Percentiles rank a stretch among this genome's conserved stretches.
Conservation (phyloP, 1,140 invertebrate genomes). For the Nilaparvata lugens region DNA sequence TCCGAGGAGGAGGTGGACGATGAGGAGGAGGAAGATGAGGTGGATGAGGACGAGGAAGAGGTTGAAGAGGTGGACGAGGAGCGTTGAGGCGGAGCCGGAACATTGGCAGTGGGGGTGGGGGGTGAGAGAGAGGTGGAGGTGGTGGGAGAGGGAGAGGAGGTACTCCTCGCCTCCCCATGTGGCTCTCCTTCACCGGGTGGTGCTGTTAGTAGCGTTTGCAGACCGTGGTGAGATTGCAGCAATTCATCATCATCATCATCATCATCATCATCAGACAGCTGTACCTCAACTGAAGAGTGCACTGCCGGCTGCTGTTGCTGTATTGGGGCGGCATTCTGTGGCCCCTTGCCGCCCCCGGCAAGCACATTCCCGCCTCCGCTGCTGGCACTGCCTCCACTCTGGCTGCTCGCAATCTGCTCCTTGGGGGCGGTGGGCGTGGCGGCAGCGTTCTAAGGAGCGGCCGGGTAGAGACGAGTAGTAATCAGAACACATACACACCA, state of each 20-base stretch:
- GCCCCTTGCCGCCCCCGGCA: background rate
- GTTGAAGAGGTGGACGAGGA: conserved; percentile 27
- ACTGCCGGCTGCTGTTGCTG: conserved; percentile 26
- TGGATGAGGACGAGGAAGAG: conserved; percentile 19
- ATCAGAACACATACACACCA: too few species aligned
- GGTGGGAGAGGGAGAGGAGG: conserved; percentile 27
- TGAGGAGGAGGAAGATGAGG: conserved; percentile 24
- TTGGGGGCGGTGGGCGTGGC: background rate
- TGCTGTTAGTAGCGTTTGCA: conserved; percentile 23
- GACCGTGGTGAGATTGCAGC: background rate
- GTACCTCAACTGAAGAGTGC: conserved; percentile 1
- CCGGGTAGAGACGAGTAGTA: too few species aligned
- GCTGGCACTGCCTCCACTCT: too few species aligned
- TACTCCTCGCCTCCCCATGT: conserved; percentile 24
- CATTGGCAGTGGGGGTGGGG: conserved; percentile 19
- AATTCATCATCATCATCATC: background rate
- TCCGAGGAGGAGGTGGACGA: conserved; percentile 28
- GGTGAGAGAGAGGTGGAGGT: conserved; percentile 23
- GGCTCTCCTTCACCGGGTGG: conserved; percentile 12
- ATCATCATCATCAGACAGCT: background rate
- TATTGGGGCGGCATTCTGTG: conserved; percentile 18
- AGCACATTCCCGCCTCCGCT: background rate
- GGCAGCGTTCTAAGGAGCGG: too few species aligned
- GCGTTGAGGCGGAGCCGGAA: too few species aligned
- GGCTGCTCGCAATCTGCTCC: background rate